Evolutionary conservation across 2,113 vertebrate genomes (phyloP).

Genomic region (Ploceus nigricollis): DNA sequence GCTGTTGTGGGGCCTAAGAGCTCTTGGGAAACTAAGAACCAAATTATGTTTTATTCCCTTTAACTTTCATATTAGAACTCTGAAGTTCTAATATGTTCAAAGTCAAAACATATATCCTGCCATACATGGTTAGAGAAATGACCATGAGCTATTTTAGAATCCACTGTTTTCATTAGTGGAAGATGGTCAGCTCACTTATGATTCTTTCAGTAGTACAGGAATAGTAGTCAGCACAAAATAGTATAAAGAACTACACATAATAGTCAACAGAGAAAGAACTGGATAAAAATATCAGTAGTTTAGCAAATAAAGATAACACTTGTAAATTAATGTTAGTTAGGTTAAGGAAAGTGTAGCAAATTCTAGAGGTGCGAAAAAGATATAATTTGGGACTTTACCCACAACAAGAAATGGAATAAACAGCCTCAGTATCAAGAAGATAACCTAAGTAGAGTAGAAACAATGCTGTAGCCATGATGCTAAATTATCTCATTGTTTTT

Average conservation of each 20-base stretch:
- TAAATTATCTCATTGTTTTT: not conserved
- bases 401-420: not conserved
- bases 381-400: not conserved
- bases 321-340: not conserved
- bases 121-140: not conserved
- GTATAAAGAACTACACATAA: not conserved
- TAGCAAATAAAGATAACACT: not conserved
- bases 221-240: not conserved
- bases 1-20: not conserved
- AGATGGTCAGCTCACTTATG: not conserved
- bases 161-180: not conserved
- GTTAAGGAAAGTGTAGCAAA: not conserved
- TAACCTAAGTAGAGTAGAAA: not conserved
- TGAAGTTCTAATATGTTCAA: not conserved
- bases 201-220: not conserved
- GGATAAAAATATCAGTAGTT: not conserved
- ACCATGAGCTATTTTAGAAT: not conserved
- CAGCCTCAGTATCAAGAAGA: not conserved
- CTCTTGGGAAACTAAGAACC: not conserved
- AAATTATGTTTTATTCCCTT: not conserved
- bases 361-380: not conserved
- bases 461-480: not conserved
- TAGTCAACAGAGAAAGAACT: not conserved
- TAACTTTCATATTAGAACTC: not conserved
- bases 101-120: not conserved